Evolutionary conservation across 2,113 vertebrate genomes (phyloP), one percentile per base, ranked within the genome.

Genomic region (Procavia capensis): DNA sequence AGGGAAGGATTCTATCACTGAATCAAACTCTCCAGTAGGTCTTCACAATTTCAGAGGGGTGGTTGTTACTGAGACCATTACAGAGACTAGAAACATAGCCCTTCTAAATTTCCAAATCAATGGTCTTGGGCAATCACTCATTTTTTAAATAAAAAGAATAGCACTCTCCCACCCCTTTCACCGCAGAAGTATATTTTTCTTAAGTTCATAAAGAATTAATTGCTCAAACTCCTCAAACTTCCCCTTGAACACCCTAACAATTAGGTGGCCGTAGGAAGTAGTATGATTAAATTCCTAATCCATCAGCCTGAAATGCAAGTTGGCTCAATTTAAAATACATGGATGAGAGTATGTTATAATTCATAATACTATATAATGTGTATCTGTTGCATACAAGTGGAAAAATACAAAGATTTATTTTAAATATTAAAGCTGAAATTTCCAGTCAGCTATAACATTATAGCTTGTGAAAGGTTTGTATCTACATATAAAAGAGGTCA

Each of bases 391-490:
- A 80, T 3, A 84, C 54, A 75, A n/a, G 41, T 36, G 14, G 54
- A 6, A 93, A 86, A 84, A 93, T 5, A 88, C 4, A 72, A 74
- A 34, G 17, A 61, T 36, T 93, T 59, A 64, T 70, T 89, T 93
- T 68, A 68, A 87, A 84, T 72, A 22, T 92, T 57, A 88, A 1
- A 59, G 54, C 20, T 78, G 50, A 90, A 59, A 45, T 85, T 96
- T 88, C 57, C 36, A 89, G 27, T 54, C 39, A 82, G 34, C 25
- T 81, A 85, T 64, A 78, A 82, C 70, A 59, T 19, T 50, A 1
- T 19, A 83, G 47, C 2, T 22, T 64, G 5, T 91, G 19, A 82
- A 31, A n/a, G 57, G 31, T 84, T 36, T 85, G 2, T 87, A n/a
- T n/a, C 59, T 79, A 64, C 7, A 93, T 93, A 84, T 78, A 85